Evolutionary conservation across 2,888 invertebrate genomes (phyloP).

Genomic region (Catocala nupta): DNA sequence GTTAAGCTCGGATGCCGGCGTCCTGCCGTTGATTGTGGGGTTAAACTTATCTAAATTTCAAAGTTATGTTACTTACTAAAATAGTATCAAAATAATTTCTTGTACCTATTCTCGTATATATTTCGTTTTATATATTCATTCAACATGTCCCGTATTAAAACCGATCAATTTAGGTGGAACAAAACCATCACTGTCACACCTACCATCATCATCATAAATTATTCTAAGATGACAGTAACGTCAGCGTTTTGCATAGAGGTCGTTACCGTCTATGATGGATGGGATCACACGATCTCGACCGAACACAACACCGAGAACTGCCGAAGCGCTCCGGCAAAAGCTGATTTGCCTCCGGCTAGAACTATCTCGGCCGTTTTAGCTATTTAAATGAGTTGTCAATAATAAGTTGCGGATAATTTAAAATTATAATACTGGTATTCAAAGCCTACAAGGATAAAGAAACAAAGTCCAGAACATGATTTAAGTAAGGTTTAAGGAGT

Average conservation of each 20-base stretch:
- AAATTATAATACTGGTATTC: conserved; percentile 48
- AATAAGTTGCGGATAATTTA: conserved; percentile 65
- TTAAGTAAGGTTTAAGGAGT: too few relatives aligned
- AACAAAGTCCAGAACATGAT: too few relatives aligned
- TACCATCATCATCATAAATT: conserved; percentile 54
- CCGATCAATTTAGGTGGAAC: background rate
- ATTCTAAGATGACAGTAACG: conserved; percentile 64
- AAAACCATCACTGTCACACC: conserved; percentile 34
- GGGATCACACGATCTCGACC: conserved; percentile 70
- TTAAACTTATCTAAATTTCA: too few relatives aligned
- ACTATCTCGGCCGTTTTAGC: conserved; percentile 63
- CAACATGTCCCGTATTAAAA: background rate
- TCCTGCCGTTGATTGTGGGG: too few relatives aligned
- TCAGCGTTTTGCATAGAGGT: conserved; percentile 80
- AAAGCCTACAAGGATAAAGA: too few relatives aligned
- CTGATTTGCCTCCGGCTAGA: conserved; percentile 57
- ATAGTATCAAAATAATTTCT: too few relatives aligned
- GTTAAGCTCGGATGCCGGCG: too few relatives aligned
- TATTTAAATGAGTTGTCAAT: conserved; percentile 81
- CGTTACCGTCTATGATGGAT: conserved; percentile 80
- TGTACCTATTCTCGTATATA: too few relatives aligned
- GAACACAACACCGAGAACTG: conserved; percentile 59
- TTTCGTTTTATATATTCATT: too few relatives aligned
- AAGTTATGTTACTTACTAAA: too few relatives aligned
- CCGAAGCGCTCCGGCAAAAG: conserved; percentile 57